Evolutionary conservation across 2,797 vertebrate genomes (phyloP).

Genomic region (Protosalanx chinensis): DNA sequence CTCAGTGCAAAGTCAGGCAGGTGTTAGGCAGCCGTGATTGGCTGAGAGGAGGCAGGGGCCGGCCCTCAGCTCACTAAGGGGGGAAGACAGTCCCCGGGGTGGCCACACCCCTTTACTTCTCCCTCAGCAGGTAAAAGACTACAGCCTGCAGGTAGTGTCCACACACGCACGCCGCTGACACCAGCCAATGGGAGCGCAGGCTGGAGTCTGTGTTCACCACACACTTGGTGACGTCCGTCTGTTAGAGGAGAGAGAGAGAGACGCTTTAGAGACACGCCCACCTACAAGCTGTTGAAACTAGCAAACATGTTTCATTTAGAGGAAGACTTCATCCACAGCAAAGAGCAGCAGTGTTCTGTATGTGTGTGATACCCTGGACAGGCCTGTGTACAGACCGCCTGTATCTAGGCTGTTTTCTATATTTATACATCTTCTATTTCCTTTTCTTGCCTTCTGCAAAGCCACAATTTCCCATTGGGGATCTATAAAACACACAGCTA

Average conservation of each 20-base stretch:
- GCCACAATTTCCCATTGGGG: too few species aligned
- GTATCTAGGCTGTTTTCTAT: too few species aligned
- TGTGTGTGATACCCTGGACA: too few species aligned
- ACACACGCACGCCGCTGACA: conserved; percentile 78
- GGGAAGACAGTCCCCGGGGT: conserved; percentile 2
- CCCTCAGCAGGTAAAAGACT: conserved; percentile 86
- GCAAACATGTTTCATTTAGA: too few species aligned
- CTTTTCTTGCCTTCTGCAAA: too few species aligned
- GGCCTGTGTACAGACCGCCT: too few species aligned
- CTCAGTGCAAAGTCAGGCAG: conserved; percentile 58
- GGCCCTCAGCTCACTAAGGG: conserved; percentile 18
- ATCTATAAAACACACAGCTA: too few species aligned
- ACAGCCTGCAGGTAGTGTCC: conserved; percentile 89
- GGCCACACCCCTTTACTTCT: conserved; percentile 78
- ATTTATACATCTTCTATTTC: too few species aligned
- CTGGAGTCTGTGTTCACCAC: conserved; percentile 88
- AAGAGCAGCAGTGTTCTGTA: too few species aligned
- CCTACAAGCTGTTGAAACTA: too few species aligned
- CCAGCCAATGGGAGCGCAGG: conserved; percentile 89
- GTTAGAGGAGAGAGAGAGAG: conserved; percentile 26
- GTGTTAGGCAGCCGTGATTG: conserved; percentile 62
- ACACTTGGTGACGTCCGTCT: conserved; percentile 88
- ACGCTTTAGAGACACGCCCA: neutral
- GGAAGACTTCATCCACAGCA: too few species aligned
- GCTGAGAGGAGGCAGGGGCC: conserved; percentile 32